phyloP scores from a whole-genome alignment of 2,113 vertebrate species.

The Pteruthius melanotis region DNA sequence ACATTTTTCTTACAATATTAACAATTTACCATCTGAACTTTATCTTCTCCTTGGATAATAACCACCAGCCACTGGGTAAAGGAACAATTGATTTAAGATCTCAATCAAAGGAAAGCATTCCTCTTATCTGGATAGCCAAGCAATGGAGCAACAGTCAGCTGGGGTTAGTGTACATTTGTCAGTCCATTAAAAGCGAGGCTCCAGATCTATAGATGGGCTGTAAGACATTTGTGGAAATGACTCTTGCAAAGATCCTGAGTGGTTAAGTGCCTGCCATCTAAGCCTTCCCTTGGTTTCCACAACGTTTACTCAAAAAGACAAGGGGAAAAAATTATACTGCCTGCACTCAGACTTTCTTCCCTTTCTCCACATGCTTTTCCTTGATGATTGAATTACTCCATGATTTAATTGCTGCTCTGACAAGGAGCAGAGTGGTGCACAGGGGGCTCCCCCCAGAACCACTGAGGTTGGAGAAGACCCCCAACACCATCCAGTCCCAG shows the following conservation, averaged over 20 bases:
- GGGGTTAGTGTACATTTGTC: constrained; percentile 17
- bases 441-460: not conserved
- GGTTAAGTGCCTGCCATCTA: not conserved
- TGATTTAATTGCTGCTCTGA: not conserved
- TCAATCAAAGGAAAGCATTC: constrained; percentile 43
- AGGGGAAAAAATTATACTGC: not conserved
- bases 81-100: constrained; percentile 60
- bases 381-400: not conserved
- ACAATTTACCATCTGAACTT: constrained; percentile 54
- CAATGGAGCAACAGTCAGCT: not conserved
- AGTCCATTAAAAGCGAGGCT: constrained; percentile 37
- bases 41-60: constrained; percentile 49
- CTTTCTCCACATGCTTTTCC: not conserved
- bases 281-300: not conserved
- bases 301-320: not conserved
- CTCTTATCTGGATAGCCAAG: constrained; percentile 20
- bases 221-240: constrained; percentile 17
- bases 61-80: not conserved
- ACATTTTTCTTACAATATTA: constrained; percentile 52
- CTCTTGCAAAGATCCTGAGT: constrained; percentile 18
- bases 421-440: not conserved
- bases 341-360: not conserved
- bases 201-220: not conserved
- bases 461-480: not conserved
- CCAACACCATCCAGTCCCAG: rapidly evolving